These are phyloP conservation scores for Macrosoma leucophasiata DNA, from an alignment of 2,888 invertebrate species.

Conservation along the genomic window DNA sequence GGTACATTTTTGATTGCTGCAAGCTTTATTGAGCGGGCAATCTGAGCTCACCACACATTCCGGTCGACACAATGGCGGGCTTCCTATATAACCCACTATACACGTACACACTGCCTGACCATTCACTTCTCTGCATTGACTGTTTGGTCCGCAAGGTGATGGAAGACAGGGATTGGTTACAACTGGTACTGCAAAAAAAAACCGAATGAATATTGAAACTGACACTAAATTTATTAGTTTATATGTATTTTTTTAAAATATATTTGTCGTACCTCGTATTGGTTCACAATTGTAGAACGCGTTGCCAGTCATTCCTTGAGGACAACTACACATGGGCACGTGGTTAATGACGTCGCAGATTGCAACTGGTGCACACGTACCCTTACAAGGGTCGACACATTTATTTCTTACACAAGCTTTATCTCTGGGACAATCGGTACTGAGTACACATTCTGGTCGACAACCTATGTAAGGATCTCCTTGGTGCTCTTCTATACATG, in stretches of 20 bases:
- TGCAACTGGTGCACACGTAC: slow-evolving; percentile 82
- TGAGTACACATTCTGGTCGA: slow-evolving; percentile 82
- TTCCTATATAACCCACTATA: slow-evolving; percentile 79
- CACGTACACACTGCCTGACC: slow-evolving; percentile 85
- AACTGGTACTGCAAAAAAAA: slow-evolving; percentile 44
- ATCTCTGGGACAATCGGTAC: slow-evolving; percentile 78
- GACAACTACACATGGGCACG: slow-evolving; percentile 82
- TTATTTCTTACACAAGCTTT: slow-evolving; percentile 81
- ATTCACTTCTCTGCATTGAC: slow-evolving; percentile 79
- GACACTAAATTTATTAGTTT: background rate
- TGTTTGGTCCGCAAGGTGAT: slow-evolving; percentile 85
- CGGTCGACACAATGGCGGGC: slow-evolving; percentile 84
- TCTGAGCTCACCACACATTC: slow-evolving; percentile 87
- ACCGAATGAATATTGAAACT: slow-evolving; percentile 3
- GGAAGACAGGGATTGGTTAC: slow-evolving; percentile 80
- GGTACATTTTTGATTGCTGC: slow-evolving; percentile 83
- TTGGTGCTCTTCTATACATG: slow-evolving; percentile 77
- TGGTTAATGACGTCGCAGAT: slow-evolving; percentile 84
- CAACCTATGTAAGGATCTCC: slow-evolving; percentile 82
- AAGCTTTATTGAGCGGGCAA: slow-evolving; percentile 82
- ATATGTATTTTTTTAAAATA: background rate
- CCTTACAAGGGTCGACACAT: slow-evolving; percentile 81
- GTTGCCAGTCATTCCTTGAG: slow-evolving; percentile 80
- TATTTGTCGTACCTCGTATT: slow-evolving; percentile 50
- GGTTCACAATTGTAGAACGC: slow-evolving; percentile 79